Percentiles rank a stretch among this genome's conserved stretches.
Evolutionary conservation across 2,113 vertebrate species (phyloP).

Genomic region (Coryphaenoides rupestris): DNA sequence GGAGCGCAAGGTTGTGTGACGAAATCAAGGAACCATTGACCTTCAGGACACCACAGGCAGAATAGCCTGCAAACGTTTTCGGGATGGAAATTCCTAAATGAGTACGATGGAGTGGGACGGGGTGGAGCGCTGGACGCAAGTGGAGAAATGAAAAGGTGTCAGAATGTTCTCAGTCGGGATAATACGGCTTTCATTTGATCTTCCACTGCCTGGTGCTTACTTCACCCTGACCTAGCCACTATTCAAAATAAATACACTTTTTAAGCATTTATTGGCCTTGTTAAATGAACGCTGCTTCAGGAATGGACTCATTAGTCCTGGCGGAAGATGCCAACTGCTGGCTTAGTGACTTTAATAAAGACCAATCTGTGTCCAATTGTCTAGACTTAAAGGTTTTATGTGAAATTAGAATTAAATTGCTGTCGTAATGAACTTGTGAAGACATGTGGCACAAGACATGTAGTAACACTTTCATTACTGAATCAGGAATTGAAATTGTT

Average conservation of each 20-base stretch:
- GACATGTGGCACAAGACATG: neutral
- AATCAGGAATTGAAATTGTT: too few species aligned
- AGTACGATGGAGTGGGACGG: slow-evolving; percentile 18
- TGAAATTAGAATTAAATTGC: slow-evolving; percentile 27
- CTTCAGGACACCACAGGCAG: too few species aligned
- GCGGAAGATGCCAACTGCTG: slow-evolving; percentile 33
- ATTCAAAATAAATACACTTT: slow-evolving; percentile 33
- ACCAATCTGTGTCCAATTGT: slow-evolving; percentile 31
- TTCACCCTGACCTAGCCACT: slow-evolving; percentile 26
- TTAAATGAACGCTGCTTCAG: slow-evolving; percentile 47
- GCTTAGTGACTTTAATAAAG: slow-evolving; percentile 33
- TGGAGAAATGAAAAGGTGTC: slow-evolving; percentile 21
- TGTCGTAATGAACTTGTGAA: slow-evolving; percentile 2
- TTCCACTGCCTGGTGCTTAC: slow-evolving; percentile 23
- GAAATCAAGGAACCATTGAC: too few species aligned
- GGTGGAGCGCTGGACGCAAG: slow-evolving; percentile 8
- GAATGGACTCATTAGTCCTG: slow-evolving; percentile 20
- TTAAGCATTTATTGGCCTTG: slow-evolving; percentile 42
- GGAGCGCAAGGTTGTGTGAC: too few species aligned
- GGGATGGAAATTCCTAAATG: slow-evolving; percentile 32
- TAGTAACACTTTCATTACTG: neutral
- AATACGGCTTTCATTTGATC: slow-evolving; percentile 42
- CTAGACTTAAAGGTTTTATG: slow-evolving; percentile 38
- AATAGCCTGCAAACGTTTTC: slow-evolving; percentile 26
- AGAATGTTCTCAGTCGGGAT: slow-evolving; percentile 28